Percentiles rank a stretch among this genome's conserved stretches.
Conservation (phyloP, 2,113 vertebrate genomes). For the Phylloscopus trochiloides region DNA sequence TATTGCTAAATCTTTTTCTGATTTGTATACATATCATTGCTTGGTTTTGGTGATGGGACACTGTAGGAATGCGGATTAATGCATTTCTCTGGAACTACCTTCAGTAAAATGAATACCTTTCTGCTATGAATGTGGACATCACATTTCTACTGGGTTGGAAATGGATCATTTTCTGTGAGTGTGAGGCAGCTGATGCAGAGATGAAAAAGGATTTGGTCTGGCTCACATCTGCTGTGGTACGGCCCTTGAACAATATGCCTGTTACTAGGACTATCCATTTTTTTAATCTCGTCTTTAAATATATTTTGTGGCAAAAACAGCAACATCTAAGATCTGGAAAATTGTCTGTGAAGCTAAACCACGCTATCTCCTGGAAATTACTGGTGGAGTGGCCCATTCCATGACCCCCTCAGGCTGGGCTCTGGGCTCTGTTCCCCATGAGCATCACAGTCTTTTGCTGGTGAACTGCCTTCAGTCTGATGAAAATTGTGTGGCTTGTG, state of each 20-base stretch:
- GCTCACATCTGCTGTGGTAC: not conserved
- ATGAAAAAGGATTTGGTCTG: not conserved
- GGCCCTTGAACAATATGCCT: not conserved
- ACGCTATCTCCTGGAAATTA: not conserved
- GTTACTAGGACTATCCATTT: not conserved
- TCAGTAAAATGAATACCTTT: not conserved
- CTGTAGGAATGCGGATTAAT: not conserved
- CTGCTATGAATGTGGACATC: not conserved
- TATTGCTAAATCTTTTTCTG: not conserved
- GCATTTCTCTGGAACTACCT: not conserved
- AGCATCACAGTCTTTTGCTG: not conserved
- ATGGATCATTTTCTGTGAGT: not conserved
- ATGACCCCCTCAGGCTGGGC: fast-evolving
- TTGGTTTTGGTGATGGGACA: not conserved
- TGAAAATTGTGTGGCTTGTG: not conserved
- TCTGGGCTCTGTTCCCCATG: not conserved
- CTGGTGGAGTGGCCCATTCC: not conserved
- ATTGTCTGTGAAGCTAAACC: not conserved
- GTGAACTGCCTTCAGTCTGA: not conserved
- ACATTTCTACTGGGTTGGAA: not conserved
- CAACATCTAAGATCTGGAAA: not conserved
- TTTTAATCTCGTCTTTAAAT: not conserved
- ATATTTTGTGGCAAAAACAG: not conserved
- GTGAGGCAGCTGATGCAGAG: not conserved
- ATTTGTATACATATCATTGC: not conserved